Base-by-base conservation (phyloP, 2,113 vertebrate species). In the Machaerirhynchus nigripectus region DNA sequence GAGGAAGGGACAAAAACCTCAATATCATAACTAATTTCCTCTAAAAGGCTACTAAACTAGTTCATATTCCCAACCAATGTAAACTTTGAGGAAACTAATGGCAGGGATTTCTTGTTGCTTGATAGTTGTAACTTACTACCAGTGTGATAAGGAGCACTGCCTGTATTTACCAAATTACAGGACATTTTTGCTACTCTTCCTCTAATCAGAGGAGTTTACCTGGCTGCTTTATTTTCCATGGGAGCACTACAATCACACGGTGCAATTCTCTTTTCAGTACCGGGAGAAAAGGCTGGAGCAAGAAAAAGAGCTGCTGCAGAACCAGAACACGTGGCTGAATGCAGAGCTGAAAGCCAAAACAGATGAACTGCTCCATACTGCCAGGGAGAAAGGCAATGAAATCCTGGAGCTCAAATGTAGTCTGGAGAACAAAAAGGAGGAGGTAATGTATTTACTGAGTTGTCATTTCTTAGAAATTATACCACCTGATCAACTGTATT, bases 201-300 rank as follows among this genome's bases (percentile, higher is more conserved):
- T 87, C 57, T 61, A 10, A 18, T 60, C 3, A 5, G n/a, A 56
- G 10, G 27, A 15, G 19, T 77, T 82, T 9, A 33, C 23, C 39
- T 53, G 57, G 6, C 71, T 89, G 7, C 33, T 85, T 79, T 69
- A 8, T 77, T 76, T 91, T 65, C n/a, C 85, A 6, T 83, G 81
- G 35, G 69, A 44, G 11, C 15, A 30, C 6, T 68, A 7, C 18
- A 53, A 4, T 88, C 42, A 59, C 12, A 26, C 33, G 56, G 2
- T 39, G 28, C 21, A 16, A 79, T 92, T 87, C 57, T 31, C 84
- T 85, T 57, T 84, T 55, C 86, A 99, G 99, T 99, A 99, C 96
- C 99, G 99, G 60, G 99, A 99, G 96, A 99, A 99, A 87, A 99
- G 99, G 17, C 98, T 99, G 98, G 99, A 99, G 30, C 99, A 99